Evolutionary conservation across 2,888 invertebrate genomes (phyloP), one percentile per base, ranked within the genome.

Genomic region (Sicus ferrugineus): DNA sequence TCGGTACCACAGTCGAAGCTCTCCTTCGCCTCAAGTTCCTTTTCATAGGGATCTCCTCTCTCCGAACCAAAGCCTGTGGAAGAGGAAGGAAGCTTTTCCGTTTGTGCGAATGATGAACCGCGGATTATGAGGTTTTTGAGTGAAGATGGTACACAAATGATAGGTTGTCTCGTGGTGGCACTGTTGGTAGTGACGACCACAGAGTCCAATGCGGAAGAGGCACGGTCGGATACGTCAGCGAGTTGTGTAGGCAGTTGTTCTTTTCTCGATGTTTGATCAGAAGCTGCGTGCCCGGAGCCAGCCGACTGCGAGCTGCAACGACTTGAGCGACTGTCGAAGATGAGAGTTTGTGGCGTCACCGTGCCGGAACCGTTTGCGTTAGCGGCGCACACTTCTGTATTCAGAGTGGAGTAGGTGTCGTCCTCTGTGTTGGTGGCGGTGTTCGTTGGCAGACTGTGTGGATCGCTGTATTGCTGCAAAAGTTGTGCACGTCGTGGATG

Each of bases 361-460:
- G 79, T 79, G 9, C 75, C 69, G 2, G 77, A 79, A 31, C 80
- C 77, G 0, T 65, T 69, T 0, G 30, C 67, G 30, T 28, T 38
- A 7, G 67, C 72, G 65, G 79, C 58, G 7, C 77, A 81, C 64
- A 84, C 78, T 69, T 84, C 84, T 0, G 84, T 83, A 59, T 84
- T 84, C 1, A 83, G 76, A 0, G 83, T 84, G 66, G 84, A 81
- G 73, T 84, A 83, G 14, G 84, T 84, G 66, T 84, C 84, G 38
- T 83, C 83, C 66, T 84, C 83, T 9, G 81, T 81, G 48, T 77
- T 79, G 30, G 77, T 80, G 38, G 78, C 78, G 31, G 80, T 77
- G 50, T 81, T 82, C 54, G 81, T 83, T 34, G 80, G 79, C 23
- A 81, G 79, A 70, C 78, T 73, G 61, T 81, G 84, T 19, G 83